Conservation (phyloP, 1,140 invertebrate species). For the Procambarus virginalis region DNA sequence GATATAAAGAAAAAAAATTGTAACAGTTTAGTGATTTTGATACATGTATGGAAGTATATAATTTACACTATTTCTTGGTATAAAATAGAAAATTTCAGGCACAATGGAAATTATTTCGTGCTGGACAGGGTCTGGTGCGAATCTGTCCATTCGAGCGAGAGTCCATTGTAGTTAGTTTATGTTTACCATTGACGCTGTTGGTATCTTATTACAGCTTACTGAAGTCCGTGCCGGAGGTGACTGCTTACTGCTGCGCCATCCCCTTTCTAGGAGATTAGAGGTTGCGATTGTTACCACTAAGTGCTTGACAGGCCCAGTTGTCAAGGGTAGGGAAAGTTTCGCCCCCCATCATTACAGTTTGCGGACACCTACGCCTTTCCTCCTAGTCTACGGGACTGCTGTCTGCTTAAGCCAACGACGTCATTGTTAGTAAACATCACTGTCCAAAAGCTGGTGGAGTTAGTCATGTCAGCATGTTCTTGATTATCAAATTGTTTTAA, state of each 20-base stretch:
- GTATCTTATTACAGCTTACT: slow-evolving; percentile 67
- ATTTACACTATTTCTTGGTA: too few species aligned
- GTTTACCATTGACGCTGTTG: slow-evolving; percentile 67
- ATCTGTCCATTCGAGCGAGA: too few species aligned
- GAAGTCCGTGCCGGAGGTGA: slow-evolving; percentile 64
- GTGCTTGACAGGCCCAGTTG: slow-evolving; percentile 57
- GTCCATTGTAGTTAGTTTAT: slow-evolving; percentile 38
- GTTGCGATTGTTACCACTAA: slow-evolving; percentile 66
- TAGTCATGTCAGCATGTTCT: slow-evolving; percentile 57
- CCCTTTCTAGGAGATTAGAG: slow-evolving; percentile 67
- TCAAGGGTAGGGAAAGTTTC: slow-evolving; percentile 67
- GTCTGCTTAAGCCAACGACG: slow-evolving; percentile 65
- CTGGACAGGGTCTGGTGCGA: too few species aligned
- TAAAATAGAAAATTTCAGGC: too few species aligned
- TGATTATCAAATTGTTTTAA: slow-evolving; percentile 41
- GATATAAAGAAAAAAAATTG: too few species aligned
- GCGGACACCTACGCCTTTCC: slow-evolving; percentile 63
- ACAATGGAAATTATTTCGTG: too few species aligned
- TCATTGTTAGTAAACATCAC: slow-evolving; percentile 63
- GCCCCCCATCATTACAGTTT: slow-evolving; percentile 54
- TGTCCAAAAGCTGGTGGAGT: slow-evolving; percentile 64
- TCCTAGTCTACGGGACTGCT: slow-evolving; percentile 63
- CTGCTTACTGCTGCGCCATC: slow-evolving; percentile 64
- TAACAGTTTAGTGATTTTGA: too few species aligned
- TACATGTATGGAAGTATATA: too few species aligned